Percentiles rank a stretch among this genome's conserved stretches.
Evolutionary conservation across 92 coral and sea anemone genomes (phyloP).

Genomic region (Diadumene lineata): DNA sequence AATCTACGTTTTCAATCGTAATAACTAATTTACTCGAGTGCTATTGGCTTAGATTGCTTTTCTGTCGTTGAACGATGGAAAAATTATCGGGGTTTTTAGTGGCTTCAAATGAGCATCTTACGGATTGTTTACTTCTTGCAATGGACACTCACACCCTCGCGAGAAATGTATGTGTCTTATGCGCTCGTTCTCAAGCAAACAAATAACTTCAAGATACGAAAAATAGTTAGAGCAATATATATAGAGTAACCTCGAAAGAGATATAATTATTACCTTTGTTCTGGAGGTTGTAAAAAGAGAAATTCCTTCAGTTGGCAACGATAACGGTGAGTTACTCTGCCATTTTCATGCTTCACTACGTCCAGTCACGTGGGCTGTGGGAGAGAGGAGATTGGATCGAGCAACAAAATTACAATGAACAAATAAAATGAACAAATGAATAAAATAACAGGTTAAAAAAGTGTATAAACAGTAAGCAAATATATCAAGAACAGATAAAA

Average conservation of each 20-base stretch:
- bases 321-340: constrained; percentile 1
- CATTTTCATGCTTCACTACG: constrained; percentile 34
- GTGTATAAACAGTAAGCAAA: too few relatives aligned
- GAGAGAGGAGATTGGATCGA: not conserved
- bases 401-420: not conserved
- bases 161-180: constrained; percentile 1
- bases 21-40: not conserved
- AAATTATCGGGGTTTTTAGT: not conserved
- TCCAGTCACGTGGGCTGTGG: constrained; percentile 16
- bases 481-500: too few relatives aligned
- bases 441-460: not conserved
- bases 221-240: not conserved
- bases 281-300: not conserved
- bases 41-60: not conserved
- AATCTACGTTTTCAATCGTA: not conserved
- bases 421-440: not conserved
- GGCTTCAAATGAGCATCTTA: not conserved
- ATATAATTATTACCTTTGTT: constrained; percentile 3
- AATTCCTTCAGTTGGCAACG: constrained; percentile 17
- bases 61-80: not conserved
- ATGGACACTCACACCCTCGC: constrained; percentile 9
- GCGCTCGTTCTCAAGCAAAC: not conserved
- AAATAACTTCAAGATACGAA: not conserved
- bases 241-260: not conserved
- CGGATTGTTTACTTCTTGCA: constrained; percentile 5